Evolutionary conservation across 2,888 invertebrate genomes (phyloP), one percentile per base, ranked within the genome.

Genomic region (Volucella inanis): DNA sequence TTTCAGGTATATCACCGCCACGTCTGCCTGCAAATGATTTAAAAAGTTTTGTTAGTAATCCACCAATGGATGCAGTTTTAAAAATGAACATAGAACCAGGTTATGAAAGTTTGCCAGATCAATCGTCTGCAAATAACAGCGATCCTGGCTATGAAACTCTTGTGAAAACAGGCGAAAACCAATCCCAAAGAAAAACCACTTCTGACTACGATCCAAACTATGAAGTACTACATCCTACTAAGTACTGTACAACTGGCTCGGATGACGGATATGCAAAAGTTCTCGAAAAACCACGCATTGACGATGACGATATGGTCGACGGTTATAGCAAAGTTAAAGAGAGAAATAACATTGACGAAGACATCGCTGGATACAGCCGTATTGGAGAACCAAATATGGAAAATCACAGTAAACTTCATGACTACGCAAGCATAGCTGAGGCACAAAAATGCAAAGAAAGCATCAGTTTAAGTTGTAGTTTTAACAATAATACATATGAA

Each of bases 141-240:
- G 96, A 96, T 91, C 95, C 95, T 0, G 95, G 95, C 8, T 96
- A 96, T 90, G 96, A 96, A 90, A 94, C 94, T 62, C 93, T 96
- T 45, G 86, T 88, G 39, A 90, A 88, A 85, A 87, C 80, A 9
- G 72, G 52, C 79, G 89, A 85, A 83, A 88, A 83, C 62, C 81
- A 88, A 85, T 80, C 72, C 85, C 62, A 89, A 90, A 82, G 90
- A 90, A 88, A 87, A 70, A 92, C 92, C 87, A 93, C 93, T 6
- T 94, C 94, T 0, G 95, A 95, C 88, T 94, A 94, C 3, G 96
- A 96, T 92, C 96, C 96, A 0, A 97, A 96, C 90, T 97, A 97
- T 90, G 97, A 97, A 92, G 95, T 96, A 87, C 91, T 97, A 59
- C 93, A 94, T 82, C 94, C 89, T 43, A 88, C 94, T 50, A 77